Conservation (phyloP, 2,113 vertebrate genomes). For the Salminus brasiliensis region DNA sequence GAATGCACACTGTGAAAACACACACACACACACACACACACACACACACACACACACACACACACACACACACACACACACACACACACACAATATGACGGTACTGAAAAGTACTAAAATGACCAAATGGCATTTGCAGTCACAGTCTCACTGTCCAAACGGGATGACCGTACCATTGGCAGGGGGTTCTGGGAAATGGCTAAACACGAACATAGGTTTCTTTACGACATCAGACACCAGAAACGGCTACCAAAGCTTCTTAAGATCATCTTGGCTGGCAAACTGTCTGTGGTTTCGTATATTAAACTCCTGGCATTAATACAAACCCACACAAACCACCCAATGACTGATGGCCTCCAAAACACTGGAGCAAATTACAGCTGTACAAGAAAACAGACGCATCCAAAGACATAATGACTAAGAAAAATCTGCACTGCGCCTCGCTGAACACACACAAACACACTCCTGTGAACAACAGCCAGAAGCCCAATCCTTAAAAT, state of each 20-base stretch:
- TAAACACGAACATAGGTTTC: too few relatives aligned
- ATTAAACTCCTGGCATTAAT: neutral
- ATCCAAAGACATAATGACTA: neutral
- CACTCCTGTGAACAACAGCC: neutral
- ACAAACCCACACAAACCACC: too few relatives aligned
- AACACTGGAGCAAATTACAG: neutral
- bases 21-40: neutral
- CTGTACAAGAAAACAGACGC: neutral
- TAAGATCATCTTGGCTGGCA: neutral
- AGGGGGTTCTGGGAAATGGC: too few relatives aligned
- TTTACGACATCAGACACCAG: too few relatives aligned
- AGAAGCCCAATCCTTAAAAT: constrained; percentile 22
- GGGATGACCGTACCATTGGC: too few relatives aligned
- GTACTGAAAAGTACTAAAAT: too few relatives aligned
- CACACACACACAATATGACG: neutral
- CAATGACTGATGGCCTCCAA: neutral
- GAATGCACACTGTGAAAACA: neutral
- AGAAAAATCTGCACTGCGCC: neutral
- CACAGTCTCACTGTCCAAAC: neutral
- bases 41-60: too few relatives aligned
- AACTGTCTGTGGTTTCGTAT: too few relatives aligned
- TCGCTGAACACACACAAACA: neutral
- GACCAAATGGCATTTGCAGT: too few relatives aligned
- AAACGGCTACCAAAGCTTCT: too few relatives aligned
- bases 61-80: too few relatives aligned